phyloP scores from a whole-genome alignment of 2,888 invertebrate genomes.

The Cheilosia variabilis region DNA sequence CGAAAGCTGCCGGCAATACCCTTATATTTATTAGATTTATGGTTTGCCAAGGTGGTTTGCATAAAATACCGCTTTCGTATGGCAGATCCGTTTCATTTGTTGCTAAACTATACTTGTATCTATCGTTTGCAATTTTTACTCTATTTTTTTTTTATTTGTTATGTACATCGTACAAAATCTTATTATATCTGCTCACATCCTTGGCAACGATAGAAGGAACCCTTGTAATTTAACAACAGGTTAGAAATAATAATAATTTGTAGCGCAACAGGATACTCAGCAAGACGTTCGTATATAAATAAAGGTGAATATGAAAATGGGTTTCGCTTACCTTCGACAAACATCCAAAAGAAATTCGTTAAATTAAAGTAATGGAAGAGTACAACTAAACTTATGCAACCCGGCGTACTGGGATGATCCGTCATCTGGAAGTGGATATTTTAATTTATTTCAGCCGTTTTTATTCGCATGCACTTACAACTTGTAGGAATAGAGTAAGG shows the following conservation, averaged over 20 bases:
- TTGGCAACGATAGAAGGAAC: constrained; percentile 3
- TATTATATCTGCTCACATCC: constrained; percentile 2
- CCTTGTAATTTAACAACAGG: constrained; percentile 21
- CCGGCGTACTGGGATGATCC: constrained; percentile 83
- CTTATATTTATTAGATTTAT: constrained; percentile 43
- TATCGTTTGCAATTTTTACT: constrained; percentile 6
- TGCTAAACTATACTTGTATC: constrained; percentile 17
- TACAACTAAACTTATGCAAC: constrained; percentile 89
- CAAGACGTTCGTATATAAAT: background rate
- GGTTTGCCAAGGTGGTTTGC: constrained; percentile 33
- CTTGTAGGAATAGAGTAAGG: constrained; percentile 91
- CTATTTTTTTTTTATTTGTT: background rate
- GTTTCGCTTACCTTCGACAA: constrained; percentile 91
- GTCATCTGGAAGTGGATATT: constrained; percentile 85
- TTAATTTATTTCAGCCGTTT: background rate
- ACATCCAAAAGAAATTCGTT: constrained; percentile 99
- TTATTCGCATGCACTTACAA: constrained; percentile 80
- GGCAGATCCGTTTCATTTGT: constrained; percentile 21
- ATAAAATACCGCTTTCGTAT: constrained; percentile 42
- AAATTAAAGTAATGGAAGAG: constrained; percentile 95
- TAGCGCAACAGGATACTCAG: background rate
- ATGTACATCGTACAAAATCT: constrained; percentile 10
- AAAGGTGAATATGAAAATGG: background rate
- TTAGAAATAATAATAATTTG: background rate
- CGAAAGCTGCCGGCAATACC: background rate